These are phyloP conservation scores for Temnothorax unifasciatus DNA, from an alignment of 2,888 invertebrate species.

Conservation along the genomic window DNA sequence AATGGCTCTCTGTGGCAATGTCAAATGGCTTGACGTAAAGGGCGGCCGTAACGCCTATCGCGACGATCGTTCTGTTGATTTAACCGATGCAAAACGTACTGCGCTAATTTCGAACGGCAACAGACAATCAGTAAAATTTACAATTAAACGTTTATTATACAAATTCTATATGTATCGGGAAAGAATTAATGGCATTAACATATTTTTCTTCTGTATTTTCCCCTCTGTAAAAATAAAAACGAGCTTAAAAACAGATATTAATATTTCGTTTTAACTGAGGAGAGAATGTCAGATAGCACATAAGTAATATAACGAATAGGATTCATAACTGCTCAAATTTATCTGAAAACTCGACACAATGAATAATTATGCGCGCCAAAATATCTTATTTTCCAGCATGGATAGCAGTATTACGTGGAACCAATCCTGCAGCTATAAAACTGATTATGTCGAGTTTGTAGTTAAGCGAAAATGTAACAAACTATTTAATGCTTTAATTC, in stretches of 20 bases:
- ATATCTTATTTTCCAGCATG: constrained; percentile 72
- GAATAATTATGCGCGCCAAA: constrained; percentile 78
- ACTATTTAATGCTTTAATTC: constrained; percentile 20
- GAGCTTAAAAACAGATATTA: constrained; percentile 50
- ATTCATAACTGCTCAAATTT: constrained; percentile 66
- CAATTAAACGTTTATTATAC: neutral
- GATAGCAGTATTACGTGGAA: constrained; percentile 33
- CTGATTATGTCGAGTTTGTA: constrained; percentile 9
- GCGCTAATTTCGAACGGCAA: constrained; percentile 11
- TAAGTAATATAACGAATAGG: constrained; percentile 73
- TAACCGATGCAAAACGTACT: constrained; percentile 16
- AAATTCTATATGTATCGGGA: neutral
- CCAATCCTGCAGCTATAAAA: constrained; percentile 10
- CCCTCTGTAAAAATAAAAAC: constrained; percentile 16
- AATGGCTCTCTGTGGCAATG: constrained; percentile 38
- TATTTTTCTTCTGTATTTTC: neutral
- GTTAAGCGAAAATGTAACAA: constrained; percentile 22
- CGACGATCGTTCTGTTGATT: constrained; percentile 34
- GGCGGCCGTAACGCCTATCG: constrained; percentile 8
- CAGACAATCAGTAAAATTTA: neutral
- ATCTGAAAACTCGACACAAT: constrained; percentile 73
- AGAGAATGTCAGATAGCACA: constrained; percentile 55
- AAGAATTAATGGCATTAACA: neutral
- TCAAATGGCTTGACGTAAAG: constrained; percentile 38
- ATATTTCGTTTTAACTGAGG: constrained; percentile 55